These are phyloP conservation scores for Crenichthys baileyi DNA, from an alignment of 2,797 vertebrate species.

Conservation along the genomic window DNA sequence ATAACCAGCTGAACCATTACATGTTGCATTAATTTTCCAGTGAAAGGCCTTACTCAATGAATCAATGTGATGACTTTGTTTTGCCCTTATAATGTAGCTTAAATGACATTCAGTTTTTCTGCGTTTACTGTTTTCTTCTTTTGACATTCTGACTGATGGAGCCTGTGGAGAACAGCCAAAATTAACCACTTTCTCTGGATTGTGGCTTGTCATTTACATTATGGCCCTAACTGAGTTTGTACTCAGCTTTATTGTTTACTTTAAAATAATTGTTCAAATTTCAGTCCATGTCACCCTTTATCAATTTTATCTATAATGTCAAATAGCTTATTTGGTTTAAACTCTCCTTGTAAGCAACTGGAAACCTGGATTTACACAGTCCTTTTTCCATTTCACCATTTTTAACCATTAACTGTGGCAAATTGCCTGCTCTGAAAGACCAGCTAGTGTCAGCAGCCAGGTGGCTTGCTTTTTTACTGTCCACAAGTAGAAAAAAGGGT, in stretches of 20 bases:
- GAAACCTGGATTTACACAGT: neutral
- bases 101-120: neutral
- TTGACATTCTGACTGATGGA: neutral
- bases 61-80: neutral
- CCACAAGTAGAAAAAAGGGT: neutral
- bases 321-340: neutral
- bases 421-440: neutral
- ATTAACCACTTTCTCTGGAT: neutral
- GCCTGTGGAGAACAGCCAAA: neutral
- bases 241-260: neutral
- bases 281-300: neutral
- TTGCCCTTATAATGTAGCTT: neutral
- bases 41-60: neutral
- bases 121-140: neutral
- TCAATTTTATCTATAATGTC: neutral
- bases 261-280: neutral
- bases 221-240: neutral
- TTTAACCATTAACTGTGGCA: neutral
- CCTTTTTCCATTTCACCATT: neutral
- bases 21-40: neutral
- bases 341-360: neutral
- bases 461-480: neutral
- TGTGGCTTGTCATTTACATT: neutral
- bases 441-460: neutral
- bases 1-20: neutral